Evolutionary conservation across 2,888 invertebrate species (phyloP).

Genomic region (Drosophila flavopinicola): DNA sequence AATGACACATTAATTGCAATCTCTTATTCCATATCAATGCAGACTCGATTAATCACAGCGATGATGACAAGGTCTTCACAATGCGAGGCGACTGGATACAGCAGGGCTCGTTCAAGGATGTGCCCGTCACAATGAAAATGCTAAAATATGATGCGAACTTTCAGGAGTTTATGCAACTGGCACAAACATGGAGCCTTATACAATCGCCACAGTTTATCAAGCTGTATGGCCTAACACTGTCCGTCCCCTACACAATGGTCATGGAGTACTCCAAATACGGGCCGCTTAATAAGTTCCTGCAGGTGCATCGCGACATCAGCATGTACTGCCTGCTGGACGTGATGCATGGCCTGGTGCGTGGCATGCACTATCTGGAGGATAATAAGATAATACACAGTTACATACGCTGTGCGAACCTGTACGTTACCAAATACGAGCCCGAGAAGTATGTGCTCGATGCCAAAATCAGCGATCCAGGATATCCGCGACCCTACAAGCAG

Average conservation of each 20-base stretch:
- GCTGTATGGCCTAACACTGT: slow-evolving; percentile 91
- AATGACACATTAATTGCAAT: too few species aligned
- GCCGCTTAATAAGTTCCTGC: slow-evolving; percentile 87
- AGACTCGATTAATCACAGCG: slow-evolving; percentile 87
- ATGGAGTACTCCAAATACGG: slow-evolving; percentile 92
- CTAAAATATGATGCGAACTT: slow-evolving; percentile 88
- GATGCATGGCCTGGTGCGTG: slow-evolving; percentile 91
- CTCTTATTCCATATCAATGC: too few species aligned
- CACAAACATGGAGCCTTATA: slow-evolving; percentile 91
- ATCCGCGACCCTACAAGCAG: slow-evolving; percentile 86
- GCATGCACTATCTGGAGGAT: slow-evolving; percentile 94
- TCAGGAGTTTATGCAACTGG: slow-evolving; percentile 90
- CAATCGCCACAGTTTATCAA: slow-evolving; percentile 91
- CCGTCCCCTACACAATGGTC: slow-evolving; percentile 91
- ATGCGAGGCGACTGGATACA: slow-evolving; percentile 92
- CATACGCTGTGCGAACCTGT: slow-evolving; percentile 92
- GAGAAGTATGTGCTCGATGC: slow-evolving; percentile 88
- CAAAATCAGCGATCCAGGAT: slow-evolving; percentile 93
- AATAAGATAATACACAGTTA: slow-evolving; percentile 93
- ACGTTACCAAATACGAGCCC: slow-evolving; percentile 90
- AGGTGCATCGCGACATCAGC: slow-evolving; percentile 85
- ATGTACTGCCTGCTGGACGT: slow-evolving; percentile 92
- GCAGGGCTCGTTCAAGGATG: slow-evolving; percentile 88
- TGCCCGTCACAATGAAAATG: slow-evolving; percentile 92
- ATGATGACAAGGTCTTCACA: slow-evolving; percentile 87